Base-by-base conservation (phyloP, 2,113 vertebrate species). In the Glareola pratincola region DNA sequence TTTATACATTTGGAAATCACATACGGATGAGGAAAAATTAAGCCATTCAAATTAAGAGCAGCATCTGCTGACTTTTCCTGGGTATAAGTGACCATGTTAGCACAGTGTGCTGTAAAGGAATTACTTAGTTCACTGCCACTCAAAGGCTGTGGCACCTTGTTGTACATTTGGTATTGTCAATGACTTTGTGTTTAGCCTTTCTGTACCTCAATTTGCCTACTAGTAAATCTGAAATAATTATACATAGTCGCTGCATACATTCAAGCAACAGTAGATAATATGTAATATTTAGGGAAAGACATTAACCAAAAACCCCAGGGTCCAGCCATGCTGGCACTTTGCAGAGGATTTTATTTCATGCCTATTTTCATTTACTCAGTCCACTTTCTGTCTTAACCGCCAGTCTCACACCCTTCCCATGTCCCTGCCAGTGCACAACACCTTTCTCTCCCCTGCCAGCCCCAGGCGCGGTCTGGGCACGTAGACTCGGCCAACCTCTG, bases 401-500 rank as follows among this genome's bases (percentile, higher is more conserved):
- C 67, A 64, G 20, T 19, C 43, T 68, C 37, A 19, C 14, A 32
- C 8, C 18, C 68, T 59, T 87, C 30, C 57, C 30, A 36, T 23
- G 22, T 15, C 47, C 51, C 47, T 0, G 0, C 14, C 45, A 69
- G 48, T 4, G 8, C 56, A 50, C 1, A 2, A 56, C 27, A 48
- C 13, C 10, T 69, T 59, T 66, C 19, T 69, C 59, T 66, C 19
- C 24, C n/a, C 24, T 32, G 23, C 14, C 41, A 66, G 56, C 43
- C 26, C 12, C 29, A 32, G 66, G 17, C 7, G 11, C 23, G 24
- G 8, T 43, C 47, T 37, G 32, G 18, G 19, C 1, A 1, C 19
- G 12, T 24, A 34, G 63, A 32, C 36, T 30, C 1, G 6, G 30
- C 26, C 62, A 82, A 9, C 43, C 56, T 13, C 50, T 29, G 20